Conservation (phyloP, 2,888 invertebrate genomes). For the Idaea biselata region DNA sequence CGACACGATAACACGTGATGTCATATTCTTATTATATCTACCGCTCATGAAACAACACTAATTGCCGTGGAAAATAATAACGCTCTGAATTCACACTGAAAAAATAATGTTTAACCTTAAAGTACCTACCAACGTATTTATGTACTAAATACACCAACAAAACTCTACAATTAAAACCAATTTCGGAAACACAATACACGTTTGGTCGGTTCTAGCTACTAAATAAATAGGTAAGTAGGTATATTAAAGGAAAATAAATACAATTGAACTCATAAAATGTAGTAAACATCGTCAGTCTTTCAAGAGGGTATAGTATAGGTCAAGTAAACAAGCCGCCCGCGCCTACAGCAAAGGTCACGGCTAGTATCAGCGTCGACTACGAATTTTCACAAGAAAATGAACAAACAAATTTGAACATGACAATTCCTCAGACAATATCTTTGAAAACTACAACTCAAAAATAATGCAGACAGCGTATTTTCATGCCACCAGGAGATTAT, state of each 20-base stretch:
- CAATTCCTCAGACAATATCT: neutral
- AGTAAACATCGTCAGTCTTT: neutral
- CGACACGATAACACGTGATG: constrained; percentile 32
- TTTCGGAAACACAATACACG: neutral
- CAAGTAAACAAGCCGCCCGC: neutral
- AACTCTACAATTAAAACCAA: neutral
- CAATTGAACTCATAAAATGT: neutral
- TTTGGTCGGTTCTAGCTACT: neutral
- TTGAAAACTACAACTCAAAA: neutral
- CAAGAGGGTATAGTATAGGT: neutral
- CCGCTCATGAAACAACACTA: constrained; percentile 22
- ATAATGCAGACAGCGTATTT: no score
- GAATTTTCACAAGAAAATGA: neutral
- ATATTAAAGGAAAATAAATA: neutral
- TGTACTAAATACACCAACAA: neutral
- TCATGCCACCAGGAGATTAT: no score
- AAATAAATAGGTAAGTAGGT: neutral
- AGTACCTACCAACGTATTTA: neutral
- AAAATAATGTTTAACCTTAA: neutral
- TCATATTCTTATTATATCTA: constrained; percentile 31
- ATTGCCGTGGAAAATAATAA: constrained; percentile 19
- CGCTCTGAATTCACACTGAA: constrained; percentile 3
- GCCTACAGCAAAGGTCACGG: neutral
- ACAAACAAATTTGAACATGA: neutral
- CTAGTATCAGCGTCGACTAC: neutral